Evolutionary conservation across 1,140 invertebrate genomes (phyloP).

Genomic region (Periplaneta americana): DNA sequence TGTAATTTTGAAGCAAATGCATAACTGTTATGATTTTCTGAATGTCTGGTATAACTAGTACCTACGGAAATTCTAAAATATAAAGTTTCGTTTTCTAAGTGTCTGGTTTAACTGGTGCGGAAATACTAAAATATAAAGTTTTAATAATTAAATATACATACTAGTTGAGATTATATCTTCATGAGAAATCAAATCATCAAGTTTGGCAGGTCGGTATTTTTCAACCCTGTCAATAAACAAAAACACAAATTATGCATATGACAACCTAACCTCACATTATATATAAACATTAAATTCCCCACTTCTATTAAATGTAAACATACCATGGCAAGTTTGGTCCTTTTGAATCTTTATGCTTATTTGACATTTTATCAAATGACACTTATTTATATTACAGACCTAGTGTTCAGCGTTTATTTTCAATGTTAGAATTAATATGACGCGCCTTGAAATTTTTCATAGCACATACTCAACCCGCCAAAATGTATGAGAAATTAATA

Average conservation of each 20-base stretch:
- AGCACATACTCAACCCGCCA: background rate
- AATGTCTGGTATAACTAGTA: too few species aligned
- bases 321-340: constrained; percentile 2
- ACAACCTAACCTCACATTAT: background rate
- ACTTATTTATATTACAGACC: background rate
- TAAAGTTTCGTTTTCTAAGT: too few species aligned
- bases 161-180: constrained; percentile 96
- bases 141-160: constrained; percentile 47
- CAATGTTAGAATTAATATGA: too few species aligned
- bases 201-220: constrained; percentile 88
- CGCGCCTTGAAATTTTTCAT: too few species aligned
- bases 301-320: background rate
- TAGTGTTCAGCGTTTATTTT: background rate
- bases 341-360: background rate
- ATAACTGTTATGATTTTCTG: too few species aligned
- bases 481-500: background rate
- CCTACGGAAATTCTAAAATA: too few species aligned
- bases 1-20: too few species aligned
- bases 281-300: background rate
- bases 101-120: too few species aligned
- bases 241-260: background rate
- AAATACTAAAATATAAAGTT: too few species aligned
- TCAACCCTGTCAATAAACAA: constrained; percentile 75
- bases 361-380: background rate
- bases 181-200: constrained; percentile 94